Evolutionary conservation across 2,888 invertebrate genomes (phyloP), one percentile per base, ranked within the genome.

Genomic region (Rhorus exstirpatorius): DNA sequence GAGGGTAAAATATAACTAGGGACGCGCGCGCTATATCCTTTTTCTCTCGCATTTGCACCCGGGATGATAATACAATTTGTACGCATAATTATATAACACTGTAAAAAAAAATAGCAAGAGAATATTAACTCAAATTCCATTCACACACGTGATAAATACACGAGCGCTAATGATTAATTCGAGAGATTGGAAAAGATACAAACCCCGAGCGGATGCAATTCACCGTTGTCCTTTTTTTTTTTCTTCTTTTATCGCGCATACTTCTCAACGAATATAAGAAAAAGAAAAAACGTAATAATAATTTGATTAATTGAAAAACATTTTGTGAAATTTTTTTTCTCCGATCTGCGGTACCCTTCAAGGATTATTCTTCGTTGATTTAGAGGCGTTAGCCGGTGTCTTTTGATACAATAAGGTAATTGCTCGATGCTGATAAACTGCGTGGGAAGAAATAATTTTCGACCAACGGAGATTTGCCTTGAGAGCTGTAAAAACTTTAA

Each of bases 1-100:
- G 35, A 71, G 65, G 58, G 46, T 75, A 10, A 49, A 51, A 55
- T 38, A 46, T 72, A 77, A 77, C 76, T 65, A 76, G 67, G 71
- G 61, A 60, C 65, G 71, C 58, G 75, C 76, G 58, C 44, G 71
- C 31, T 44, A 65, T 65, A 76, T 71, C 65, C 46, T 51, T 55
- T 31, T 58, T 44, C 6, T 70, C 21, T 26, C 41, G 19, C 12
- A 8, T 38, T 71, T 46, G 21, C 21, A 21, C 60, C n/a, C 24
- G 35, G 19, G 41, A 70, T 24, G 12, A 63, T 61, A 51, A 17
- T 14, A 38, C 51, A 51, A 68, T 67, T 49, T 38, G 7, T 68
- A 53, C 17, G 35, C 14, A 21, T 35, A 21, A 53, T 68, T 68
- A 68, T 26, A 53, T 68, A 51, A 19, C n/a, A 53, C 19, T 51